Base-by-base conservation (phyloP, 2,888 invertebrate species). In the Saturnia japonica region DNA sequence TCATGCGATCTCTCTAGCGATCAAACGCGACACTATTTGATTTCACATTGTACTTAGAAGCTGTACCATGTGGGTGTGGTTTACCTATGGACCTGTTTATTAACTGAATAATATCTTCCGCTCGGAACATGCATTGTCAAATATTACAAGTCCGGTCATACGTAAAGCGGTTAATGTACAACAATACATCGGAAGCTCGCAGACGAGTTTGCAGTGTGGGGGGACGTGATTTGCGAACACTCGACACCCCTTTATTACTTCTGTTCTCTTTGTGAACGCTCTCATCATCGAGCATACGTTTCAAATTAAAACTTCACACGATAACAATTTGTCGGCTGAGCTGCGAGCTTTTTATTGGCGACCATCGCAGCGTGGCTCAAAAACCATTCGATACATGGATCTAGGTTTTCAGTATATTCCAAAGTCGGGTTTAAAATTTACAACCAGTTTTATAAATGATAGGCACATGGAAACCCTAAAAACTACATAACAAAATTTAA, bases 201-300 rank as follows among this genome's bases (percentile, higher is more conserved):
- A 73, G 74, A 9, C 34, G 43, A 22, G n/a, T n/a, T n/a, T n/a
- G n/a, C n/a, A n/a, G 64, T 69, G 51, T 68, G 25, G 72, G 68
- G 66, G 16, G 54, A 70, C 47, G 72, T 43, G 81, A 83, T 83
- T 83, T 80, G 82, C 77, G 85, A 88, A 80, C 89, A 88, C 88
- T 90, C 88, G 87, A 90, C 90, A 88, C 91, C 91, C 91, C 88
- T 91, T 91, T 90, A 92, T 91, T 90, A 90, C 90, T 88, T 87
- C 85, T 88, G 88, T 87, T 86, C 89, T 86, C 91, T 91, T 91
- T 91, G 89, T 88, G 82, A 77, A 75, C 86, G 82, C 85, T 87
- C 84, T 84, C 86, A 87, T 89, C 88, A 89, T 88, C 87, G 85
- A 87, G 83, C 90, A 88, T 87, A 87, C 87, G 88, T 80, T 84